Evolutionary conservation across 2,797 vertebrate genomes (phyloP), one percentile per base, ranked within the genome.

Genomic region (Sebastes minor): DNA sequence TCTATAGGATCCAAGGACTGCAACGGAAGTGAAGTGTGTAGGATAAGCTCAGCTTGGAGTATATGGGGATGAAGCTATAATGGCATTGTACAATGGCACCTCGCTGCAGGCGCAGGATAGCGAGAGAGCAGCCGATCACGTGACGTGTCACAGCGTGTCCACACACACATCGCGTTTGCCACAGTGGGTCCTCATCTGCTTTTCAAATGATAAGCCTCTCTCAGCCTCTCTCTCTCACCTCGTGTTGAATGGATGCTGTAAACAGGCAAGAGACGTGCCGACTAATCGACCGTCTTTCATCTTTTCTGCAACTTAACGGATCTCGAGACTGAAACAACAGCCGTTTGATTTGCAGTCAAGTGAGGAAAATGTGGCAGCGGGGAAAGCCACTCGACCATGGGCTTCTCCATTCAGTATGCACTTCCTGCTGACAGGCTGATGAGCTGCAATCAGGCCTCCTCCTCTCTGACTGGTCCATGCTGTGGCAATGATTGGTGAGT

Each of bases 371-470:
- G 82, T 56, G 71, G 49, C 74, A 62, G 76, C 1, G 1, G 76
- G 71, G 74, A 79, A 85, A 82, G 57, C 62, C 87, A 82, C 89
- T 89, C 32, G 46, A 88, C 78, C 78, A 32, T 59, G 80, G 35
- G 56, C 80, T 52, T 52, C 20, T 76, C 16, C 57, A 22, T 80
- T 88, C 66, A 69, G 68, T 63, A 46, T 76, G 27, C 27, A 38
- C 82, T 52, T 89, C 88, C 83, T 85, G 87, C 86, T 87, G 83
- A 83, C 71, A 68, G 72, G 56, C 78, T 92, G 86, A 91, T 91
- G 87, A 91, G 88, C 83, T n/a, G 74, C 86, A 91, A 89, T 88
- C 92, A 90, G 75, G 55, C 85, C 69, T 79, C 59, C 76, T 46
- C 3, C 62, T 55, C 62, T 55, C 71, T 20, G 75, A 63, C 79